These are phyloP conservation scores for Phacellophora camtschatica DNA, from an alignment of 30 jellyfish, hydroid and myxozoan genomes.

Conservation along the genomic window DNA sequence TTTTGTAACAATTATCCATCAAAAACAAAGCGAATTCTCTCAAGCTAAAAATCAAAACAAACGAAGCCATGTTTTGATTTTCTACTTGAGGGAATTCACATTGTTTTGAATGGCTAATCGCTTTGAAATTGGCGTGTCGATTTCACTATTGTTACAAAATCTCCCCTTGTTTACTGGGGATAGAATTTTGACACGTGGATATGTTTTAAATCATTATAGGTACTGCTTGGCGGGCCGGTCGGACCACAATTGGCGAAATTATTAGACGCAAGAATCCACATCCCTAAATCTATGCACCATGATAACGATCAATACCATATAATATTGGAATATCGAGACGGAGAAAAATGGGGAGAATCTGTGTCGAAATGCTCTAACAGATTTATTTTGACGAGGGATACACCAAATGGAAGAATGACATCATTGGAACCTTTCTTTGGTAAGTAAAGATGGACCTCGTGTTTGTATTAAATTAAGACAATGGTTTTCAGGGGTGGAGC, in stretches of 20 bases:
- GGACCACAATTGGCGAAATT: slow-evolving; percentile 69
- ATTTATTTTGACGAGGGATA: slow-evolving; percentile 75
- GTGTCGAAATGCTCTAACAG: slow-evolving; percentile 76
- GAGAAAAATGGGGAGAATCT: slow-evolving; percentile 74
- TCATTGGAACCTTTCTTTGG: slow-evolving; percentile 82
- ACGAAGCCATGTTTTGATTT: too few species aligned
- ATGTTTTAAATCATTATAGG: slow-evolving; percentile 1
- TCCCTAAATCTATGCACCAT: slow-evolving; percentile 62
- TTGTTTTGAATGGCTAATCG: too few species aligned
- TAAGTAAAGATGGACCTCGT: neutral
- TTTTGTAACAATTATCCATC: too few species aligned
- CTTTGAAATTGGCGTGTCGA: too few species aligned
- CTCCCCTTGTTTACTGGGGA: too few species aligned
- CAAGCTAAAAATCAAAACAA: too few species aligned
- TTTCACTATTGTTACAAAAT: too few species aligned
- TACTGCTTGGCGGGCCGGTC: slow-evolving; percentile 92
- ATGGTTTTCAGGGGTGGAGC: too few species aligned
- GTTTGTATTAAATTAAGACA: too few species aligned
- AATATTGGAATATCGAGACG: slow-evolving; percentile 77
- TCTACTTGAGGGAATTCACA: too few species aligned
- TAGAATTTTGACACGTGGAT: too few species aligned
- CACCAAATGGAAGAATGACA: slow-evolving; percentile 72
- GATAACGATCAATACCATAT: slow-evolving; percentile 80
- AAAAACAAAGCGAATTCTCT: too few species aligned
- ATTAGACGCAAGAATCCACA: slow-evolving; percentile 60